Base-by-base conservation (phyloP, 2,797 vertebrate genomes). In the Melanotaenia maccullochi region DNA sequence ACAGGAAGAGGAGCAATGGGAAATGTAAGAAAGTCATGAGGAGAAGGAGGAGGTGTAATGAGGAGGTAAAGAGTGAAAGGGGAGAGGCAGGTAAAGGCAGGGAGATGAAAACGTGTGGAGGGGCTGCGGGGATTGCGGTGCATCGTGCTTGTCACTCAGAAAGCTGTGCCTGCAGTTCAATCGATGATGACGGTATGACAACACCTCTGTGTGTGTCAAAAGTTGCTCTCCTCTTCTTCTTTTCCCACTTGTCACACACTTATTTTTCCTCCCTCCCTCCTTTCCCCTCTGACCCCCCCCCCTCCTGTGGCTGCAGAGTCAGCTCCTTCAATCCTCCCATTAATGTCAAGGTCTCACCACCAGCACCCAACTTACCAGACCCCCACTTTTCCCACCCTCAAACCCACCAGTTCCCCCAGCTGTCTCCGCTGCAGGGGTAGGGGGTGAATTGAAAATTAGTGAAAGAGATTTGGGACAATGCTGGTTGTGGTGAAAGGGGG, bases 301-400 rank as follows among this genome's bases (percentile, higher is more conserved):
- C 44, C 58, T 63, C 30, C 52, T 32, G 77, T 57, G 82, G 64
- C 74, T 90, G 90, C 90, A 85, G 77, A 84, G 85, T 91, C 92
- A 91, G 90, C 90, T 73, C 60, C 75, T 83, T 81, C 80, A 44
- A 71, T 79, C 85, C 81, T 86, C 78, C 66, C 60, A 65, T 73
- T 82, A 83, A 90, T 92, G 87, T 90, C 88, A 92, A 90, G 82
- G 90, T 91, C 84, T 88, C 85, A 54, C 62, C 65, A 70, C 44
- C 51, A 35, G 60, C 63, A 65, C 76, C 78, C 75, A 73, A 80
- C 66, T 71, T 58, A 60, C 58, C 57, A 47, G 42, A 28, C 66
- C 69, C 55, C 51, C 65, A 16, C 40, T 22, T 60, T 60, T 63
- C 71, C 71, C n/a, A 18, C 42, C 57, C 51, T 47, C 59, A 58